Evolutionary conservation across 2,888 invertebrate species (phyloP).

Genomic region (Polyommatus iphigenia): DNA sequence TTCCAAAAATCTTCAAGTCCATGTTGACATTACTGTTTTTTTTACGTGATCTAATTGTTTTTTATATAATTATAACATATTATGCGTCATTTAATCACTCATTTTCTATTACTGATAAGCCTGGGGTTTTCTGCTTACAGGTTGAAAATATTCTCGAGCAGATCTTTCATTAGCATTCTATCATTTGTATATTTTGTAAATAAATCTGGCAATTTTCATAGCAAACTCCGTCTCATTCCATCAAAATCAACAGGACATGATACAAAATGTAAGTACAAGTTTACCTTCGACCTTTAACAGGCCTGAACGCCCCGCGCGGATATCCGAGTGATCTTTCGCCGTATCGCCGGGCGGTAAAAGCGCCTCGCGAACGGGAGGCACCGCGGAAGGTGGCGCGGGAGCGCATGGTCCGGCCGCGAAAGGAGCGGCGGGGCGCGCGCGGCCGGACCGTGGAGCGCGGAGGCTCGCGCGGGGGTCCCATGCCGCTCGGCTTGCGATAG

Average conservation of each 20-base stretch:
- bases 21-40: not conserved
- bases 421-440: conserved; percentile 77
- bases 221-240: not conserved
- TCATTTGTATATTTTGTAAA: not conserved
- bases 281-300: conserved; percentile 77
- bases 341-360: conserved; percentile 66
- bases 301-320: conserved; percentile 65
- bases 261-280: conserved; percentile 53
- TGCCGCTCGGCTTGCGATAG: conserved; percentile 73
- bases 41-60: not conserved
- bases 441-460: conserved; percentile 63
- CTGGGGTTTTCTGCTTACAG: not conserved
- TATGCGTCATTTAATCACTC: not conserved
- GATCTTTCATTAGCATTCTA: not conserved
- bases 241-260: conserved; percentile 6
- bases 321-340: conserved; percentile 66
- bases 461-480: conserved; percentile 74
- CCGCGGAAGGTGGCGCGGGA: conserved; percentile 78
- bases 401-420: conserved; percentile 77
- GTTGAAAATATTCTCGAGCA: not conserved
- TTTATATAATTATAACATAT: not conserved
- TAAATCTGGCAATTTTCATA: conserved; percentile 6
- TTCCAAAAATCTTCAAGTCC: not conserved
- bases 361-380: conserved; percentile 76
- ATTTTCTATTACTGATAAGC: not conserved